These are phyloP conservation scores for Anabacerthia variegaticeps DNA, from an alignment of 2,797 vertebrate species.

Conservation along the genomic window DNA sequence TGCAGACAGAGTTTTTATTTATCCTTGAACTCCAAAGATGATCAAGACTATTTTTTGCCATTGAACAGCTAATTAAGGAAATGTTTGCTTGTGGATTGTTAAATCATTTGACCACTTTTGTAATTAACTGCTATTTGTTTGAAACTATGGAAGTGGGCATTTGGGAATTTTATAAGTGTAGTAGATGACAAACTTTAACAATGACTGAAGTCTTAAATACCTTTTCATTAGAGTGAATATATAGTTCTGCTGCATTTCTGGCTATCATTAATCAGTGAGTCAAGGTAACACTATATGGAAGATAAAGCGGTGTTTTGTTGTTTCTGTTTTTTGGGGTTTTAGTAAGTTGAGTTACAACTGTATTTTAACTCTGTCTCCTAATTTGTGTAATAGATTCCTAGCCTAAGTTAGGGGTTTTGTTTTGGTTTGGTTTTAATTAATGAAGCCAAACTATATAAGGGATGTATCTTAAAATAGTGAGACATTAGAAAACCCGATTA, in stretches of 20 bases:
- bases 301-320: background rate
- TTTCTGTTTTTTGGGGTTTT: background rate
- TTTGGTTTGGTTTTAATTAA: background rate
- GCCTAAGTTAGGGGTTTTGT: background rate
- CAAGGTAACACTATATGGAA: background rate
- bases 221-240: background rate
- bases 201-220: background rate
- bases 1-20: background rate
- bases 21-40: background rate
- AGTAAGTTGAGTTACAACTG: background rate
- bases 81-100: background rate
- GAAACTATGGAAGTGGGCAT: background rate
- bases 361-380: background rate
- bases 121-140: background rate
- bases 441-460: background rate
- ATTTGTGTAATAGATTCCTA: background rate
- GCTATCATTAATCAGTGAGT: background rate
- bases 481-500: background rate
- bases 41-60: background rate
- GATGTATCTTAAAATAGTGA: background rate
- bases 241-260: background rate
- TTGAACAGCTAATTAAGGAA: background rate
- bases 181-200: background rate
- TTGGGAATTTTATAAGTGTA: background rate
- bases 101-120: background rate